phyloP scores from a whole-genome alignment of 2,797 vertebrate species.

The Champsocephalus esox region DNA sequence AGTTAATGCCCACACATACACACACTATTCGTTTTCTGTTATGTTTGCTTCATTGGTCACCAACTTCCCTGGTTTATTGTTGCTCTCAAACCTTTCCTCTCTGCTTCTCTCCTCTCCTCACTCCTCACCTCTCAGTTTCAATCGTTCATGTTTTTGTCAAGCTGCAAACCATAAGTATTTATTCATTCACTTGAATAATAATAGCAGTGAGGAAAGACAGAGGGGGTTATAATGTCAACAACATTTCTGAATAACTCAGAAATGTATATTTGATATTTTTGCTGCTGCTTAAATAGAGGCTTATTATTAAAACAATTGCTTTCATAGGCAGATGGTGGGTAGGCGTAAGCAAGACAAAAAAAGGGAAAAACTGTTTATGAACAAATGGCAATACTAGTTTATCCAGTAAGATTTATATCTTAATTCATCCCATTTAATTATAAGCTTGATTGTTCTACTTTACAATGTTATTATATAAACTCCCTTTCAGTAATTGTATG shows the following conservation, averaged over 20 bases:
- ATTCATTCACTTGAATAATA: slow-evolving; percentile 6
- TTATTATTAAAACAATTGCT: neutral
- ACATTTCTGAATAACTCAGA: neutral
- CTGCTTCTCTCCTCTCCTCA: neutral
- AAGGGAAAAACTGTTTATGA: neutral
- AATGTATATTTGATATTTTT: neutral
- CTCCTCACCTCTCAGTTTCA: neutral
- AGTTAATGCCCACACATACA: neutral
- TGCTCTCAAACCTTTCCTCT: slow-evolving; percentile 22
- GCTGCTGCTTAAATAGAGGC: neutral
- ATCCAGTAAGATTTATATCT: neutral
- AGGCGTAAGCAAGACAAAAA: neutral
- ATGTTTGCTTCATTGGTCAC: slow-evolving; percentile 38
- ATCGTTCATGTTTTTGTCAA: slow-evolving; percentile 6
- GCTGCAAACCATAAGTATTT: neutral
- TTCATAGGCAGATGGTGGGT: neutral
- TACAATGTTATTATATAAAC: neutral
- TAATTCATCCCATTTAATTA: neutral
- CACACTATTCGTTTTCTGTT: neutral
- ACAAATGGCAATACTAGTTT: neutral
- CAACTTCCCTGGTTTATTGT: slow-evolving; percentile 39
- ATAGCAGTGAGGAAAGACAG: neutral
- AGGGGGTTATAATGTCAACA: neutral
- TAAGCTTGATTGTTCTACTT: neutral
- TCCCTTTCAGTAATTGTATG: neutral